A percentile compares a stretch with the other conserved stretches of the same genome.
Conservation (phyloP, 2,797 vertebrate species). For the Sciurus vulgaris region DNA sequence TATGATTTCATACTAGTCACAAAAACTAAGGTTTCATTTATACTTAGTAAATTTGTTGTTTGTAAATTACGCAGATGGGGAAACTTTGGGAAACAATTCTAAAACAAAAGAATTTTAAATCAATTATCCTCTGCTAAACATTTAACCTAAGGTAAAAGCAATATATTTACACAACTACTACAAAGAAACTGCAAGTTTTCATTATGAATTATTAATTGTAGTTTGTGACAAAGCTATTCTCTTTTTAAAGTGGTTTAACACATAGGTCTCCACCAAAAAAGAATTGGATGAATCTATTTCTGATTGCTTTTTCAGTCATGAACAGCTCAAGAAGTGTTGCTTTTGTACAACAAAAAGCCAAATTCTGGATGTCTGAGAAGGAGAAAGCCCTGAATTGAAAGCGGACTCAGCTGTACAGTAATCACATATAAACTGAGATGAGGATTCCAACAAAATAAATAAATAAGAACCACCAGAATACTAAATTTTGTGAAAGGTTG, state of each 20-base stretch:
- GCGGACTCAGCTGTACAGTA: background rate
- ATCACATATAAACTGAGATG: conserved; percentile 2
- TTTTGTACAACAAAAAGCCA: conserved; percentile 37
- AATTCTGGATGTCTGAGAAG: background rate
- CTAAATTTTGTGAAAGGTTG: conserved; percentile 39
- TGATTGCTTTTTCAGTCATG: conserved; percentile 48
- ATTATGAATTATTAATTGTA: conserved; percentile 64
- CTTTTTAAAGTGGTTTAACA: conserved; percentile 56
- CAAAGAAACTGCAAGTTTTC: conserved; percentile 73
- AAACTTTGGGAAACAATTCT: background rate
- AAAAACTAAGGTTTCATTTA: background rate
- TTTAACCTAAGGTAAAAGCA: conserved; percentile 56
- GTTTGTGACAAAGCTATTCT: conserved; percentile 52
- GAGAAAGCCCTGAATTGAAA: background rate
- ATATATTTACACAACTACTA: conserved; percentile 58
- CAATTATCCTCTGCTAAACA: conserved; percentile 60
- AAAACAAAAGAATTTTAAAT: conserved; percentile 61
- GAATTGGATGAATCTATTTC: conserved; percentile 26
- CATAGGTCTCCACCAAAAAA: conserved; percentile 15
- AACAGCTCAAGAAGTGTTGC: conserved; percentile 35
- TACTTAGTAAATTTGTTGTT: background rate
- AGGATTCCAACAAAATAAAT: background rate
- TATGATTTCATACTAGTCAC: background rate
- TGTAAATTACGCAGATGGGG: background rate
- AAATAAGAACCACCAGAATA: conserved; percentile 4